Evolutionary conservation across 2,888 invertebrate species (phyloP).

Genomic region (Parnassius mnemosyne): DNA sequence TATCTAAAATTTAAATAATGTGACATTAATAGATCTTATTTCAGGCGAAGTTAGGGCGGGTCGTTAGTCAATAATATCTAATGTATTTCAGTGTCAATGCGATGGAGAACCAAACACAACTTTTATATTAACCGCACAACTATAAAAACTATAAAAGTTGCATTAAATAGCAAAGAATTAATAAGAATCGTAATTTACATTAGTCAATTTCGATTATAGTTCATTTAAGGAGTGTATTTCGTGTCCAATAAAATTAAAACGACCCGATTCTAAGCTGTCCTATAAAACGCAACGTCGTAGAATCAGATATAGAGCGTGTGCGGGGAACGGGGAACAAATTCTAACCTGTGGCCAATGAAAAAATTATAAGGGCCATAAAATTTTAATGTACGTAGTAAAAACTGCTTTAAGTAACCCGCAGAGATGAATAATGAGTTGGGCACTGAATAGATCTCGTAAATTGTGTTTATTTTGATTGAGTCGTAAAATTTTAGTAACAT

Average conservation of each 20-base stretch:
- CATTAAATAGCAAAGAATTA: not conserved
- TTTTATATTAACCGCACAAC: too few relatives aligned
- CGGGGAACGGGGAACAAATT: not conserved
- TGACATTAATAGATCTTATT: too few relatives aligned
- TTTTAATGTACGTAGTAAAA: slow-evolving; percentile 20
- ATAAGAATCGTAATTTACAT: slow-evolving; percentile 2
- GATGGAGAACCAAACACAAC: too few relatives aligned
- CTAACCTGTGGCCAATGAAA: slow-evolving; percentile 9
- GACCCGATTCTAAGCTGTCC: slow-evolving; percentile 7
- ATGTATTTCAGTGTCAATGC: too few relatives aligned
- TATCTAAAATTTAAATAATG: too few relatives aligned
- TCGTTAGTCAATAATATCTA: too few relatives aligned
- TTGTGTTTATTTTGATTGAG: slow-evolving; percentile 24
- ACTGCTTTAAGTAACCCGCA: slow-evolving; percentile 8
- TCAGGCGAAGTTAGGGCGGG: too few relatives aligned
- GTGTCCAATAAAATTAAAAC: slow-evolving; percentile 15
- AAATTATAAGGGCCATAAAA: slow-evolving; percentile 16
- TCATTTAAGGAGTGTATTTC: not conserved
- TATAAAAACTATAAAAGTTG: not conserved
- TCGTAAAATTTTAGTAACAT: slow-evolving; percentile 19
- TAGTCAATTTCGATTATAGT: not conserved
- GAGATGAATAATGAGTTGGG: slow-evolving; percentile 10
- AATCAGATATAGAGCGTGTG: not conserved
- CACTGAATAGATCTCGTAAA: slow-evolving; percentile 17
- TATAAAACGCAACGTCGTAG: not conserved